Percentiles rank a stretch among this genome's conserved stretches.
Evolutionary conservation across 2,888 invertebrate genomes (phyloP).

Genomic region (Chrysotoxum bicinctum): DNA sequence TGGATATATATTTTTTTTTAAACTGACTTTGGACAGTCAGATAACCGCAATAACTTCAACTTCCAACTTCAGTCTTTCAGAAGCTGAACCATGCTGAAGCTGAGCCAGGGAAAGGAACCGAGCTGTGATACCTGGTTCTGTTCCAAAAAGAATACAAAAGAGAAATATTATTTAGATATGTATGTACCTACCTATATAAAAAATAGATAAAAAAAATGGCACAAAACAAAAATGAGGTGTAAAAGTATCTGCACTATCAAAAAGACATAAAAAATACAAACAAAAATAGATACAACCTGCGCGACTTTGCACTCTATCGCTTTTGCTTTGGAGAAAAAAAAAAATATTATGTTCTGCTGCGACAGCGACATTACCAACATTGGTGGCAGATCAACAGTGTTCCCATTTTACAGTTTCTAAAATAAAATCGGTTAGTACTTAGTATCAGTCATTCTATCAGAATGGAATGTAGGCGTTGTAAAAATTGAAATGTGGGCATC

Average conservation of each 20-base stretch:
- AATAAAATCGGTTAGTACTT: not conserved
- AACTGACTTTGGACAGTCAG: constrained; percentile 37
- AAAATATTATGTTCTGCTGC: constrained; percentile 34
- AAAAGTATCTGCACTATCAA: constrained; percentile 65
- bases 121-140: constrained; percentile 32
- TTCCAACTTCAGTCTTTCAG: constrained; percentile 40
- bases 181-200: not conserved
- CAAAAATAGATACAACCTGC: constrained; percentile 60
- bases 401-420: not conserved
- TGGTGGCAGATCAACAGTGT: constrained; percentile 42
- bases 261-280: constrained; percentile 39
- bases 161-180: constrained; percentile 1
- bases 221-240: constrained; percentile 55
- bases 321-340: constrained; percentile 14
- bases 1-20: constrained; percentile 9
- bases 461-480: no score
- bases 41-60: constrained; percentile 56
- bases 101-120: not conserved
- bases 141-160: constrained; percentile 26
- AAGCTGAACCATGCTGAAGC: constrained; percentile 40
- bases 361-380: constrained; percentile 51
- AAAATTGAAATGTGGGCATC: no score
- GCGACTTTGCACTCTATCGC: constrained; percentile 60
- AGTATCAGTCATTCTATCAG: no score
- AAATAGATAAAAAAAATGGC: constrained; percentile 24